A percentile compares a stretch with the other conserved stretches of the same genome.
Conservation (phyloP, 1,140 invertebrate species). For the Brachionus rotundiformis region DNA sequence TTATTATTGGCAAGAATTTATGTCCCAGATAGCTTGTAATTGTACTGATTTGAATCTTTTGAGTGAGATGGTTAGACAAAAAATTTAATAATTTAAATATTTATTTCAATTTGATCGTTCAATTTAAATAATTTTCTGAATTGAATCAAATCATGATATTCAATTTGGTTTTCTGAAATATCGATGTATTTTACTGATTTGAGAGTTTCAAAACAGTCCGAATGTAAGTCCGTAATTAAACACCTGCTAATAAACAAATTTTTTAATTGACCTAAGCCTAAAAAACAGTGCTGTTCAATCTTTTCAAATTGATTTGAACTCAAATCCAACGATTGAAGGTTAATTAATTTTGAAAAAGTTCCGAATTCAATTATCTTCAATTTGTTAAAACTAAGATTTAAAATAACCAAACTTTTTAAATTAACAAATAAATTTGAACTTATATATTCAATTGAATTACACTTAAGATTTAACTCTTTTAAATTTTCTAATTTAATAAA, state of each 20-base stretch:
- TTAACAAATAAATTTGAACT: not conserved
- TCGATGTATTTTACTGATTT: not conserved
- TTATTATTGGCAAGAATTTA: no score
- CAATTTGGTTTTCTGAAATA: not conserved
- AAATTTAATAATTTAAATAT: not conserved
- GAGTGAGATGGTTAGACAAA: no score
- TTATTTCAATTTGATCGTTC: not conserved
- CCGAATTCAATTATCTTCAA: not conserved
- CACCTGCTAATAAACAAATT: not conserved
- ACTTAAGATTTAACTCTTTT: not conserved
- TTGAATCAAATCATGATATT: not conserved
- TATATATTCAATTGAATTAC: not conserved
- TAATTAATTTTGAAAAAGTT: not conserved
- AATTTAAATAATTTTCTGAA: not conserved
- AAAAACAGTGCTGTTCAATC: not conserved
- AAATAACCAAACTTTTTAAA: not conserved
- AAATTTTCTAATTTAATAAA: not conserved
- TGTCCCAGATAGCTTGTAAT: no score
- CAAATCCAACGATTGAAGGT: not conserved
- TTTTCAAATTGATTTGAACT: not conserved
- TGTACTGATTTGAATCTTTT: no score
- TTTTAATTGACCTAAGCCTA: not conserved
- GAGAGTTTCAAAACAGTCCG: not conserved
- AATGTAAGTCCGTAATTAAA: not conserved
- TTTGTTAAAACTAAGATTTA: not conserved